Evolutionary conservation across 2,888 invertebrate genomes (phyloP), one percentile per base, ranked within the genome.

Genomic region (Cheilosia grossa): DNA sequence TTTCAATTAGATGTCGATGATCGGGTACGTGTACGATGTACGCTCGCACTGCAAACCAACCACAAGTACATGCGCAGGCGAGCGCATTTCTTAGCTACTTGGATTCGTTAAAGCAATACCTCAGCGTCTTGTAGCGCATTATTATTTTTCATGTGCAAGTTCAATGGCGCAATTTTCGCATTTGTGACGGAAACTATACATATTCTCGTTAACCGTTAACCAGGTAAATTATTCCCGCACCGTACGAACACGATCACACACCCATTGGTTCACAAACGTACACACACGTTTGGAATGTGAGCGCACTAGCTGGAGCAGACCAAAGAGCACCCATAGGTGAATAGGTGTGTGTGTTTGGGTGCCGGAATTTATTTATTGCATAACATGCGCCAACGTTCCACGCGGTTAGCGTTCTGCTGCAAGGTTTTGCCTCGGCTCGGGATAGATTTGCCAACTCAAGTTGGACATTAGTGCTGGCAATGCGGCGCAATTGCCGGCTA

Each of bases 141-240:
- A 53, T 51, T 37, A 37, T 37, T 37, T 75, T 75, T 77, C 72
- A 82, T 75, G 80, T 59, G 81, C 80, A 85, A 85, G 85, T 85
- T 85, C 85, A 85, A 85, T 85, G 85, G 81, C 85, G 80, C 64
- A 72, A 63, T 75, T 85, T 75, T 72, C 66, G 42, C 75, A 66
- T 70, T 80, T 70, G 66, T 30, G 69, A 75, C 58, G 80, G 80
- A 74, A 83, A 80, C 74, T 75, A 75, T 72, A 56, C 67, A 56
- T 72, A 72, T 80, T 70, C 80, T 75, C 64, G 74, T 80, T 80
- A 85, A 85, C 85, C 81, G 85, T 85, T 85, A 81, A 47, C 44
- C 59, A n/a, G 67, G 58, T 63, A 58, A 80, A 72, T 80, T 74
- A 75, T 80, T 66, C 80, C 56, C 37, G 37, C 13, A 37, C 37